Evolutionary conservation across 2,797 vertebrate species (phyloP).

Genomic region (Micromesistius poutassou): DNA sequence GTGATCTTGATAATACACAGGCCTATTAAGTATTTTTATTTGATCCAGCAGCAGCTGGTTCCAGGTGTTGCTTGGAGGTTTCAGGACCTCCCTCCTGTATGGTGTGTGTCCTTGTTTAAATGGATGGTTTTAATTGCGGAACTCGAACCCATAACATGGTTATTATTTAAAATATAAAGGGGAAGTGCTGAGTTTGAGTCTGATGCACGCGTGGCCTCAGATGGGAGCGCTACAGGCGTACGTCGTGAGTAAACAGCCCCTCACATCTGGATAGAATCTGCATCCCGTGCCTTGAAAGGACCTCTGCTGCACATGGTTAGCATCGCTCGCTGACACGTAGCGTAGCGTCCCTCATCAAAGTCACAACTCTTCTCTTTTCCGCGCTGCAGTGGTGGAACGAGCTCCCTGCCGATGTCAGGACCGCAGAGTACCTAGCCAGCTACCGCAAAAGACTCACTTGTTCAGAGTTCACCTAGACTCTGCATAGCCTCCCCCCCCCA

Average conservation of each 20-base stretch:
- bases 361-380: too few relatives aligned
- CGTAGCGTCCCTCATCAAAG: constrained; percentile 18
- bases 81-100: neutral
- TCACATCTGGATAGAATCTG: constrained; percentile 11
- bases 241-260: constrained; percentile 12
- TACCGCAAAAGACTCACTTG: too few relatives aligned
- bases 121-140: neutral
- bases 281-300: constrained; percentile 33
- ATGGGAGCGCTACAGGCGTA: neutral
- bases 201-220: neutral
- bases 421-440: too few relatives aligned
- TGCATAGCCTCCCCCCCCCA: too few relatives aligned
- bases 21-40: neutral
- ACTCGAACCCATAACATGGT: neutral
- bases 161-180: too few relatives aligned
- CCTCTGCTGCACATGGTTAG: neutral
- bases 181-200: neutral
- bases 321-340: constrained; percentile 32
- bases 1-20: too few relatives aligned
- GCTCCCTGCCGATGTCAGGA: too few relatives aligned
- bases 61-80: neutral
- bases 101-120: neutral
- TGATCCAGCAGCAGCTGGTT: neutral
- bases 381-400: too few relatives aligned
- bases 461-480: too few relatives aligned